Evolutionary conservation across 2,113 vertebrate genomes (phyloP).

Genomic region (Tauraco erythrolophus): DNA sequence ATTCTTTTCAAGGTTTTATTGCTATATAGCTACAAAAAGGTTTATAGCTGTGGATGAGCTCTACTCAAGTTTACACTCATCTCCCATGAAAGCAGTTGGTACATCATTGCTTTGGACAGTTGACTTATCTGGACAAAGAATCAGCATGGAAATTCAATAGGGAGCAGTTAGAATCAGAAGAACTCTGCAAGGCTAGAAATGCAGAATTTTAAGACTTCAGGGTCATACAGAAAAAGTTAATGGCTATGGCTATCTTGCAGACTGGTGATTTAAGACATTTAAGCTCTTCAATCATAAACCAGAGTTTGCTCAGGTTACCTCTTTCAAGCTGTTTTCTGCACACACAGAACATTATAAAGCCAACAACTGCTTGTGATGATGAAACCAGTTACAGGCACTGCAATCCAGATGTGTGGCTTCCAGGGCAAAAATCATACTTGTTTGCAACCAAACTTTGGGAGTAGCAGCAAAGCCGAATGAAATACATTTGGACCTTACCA

Average conservation of each 20-base stretch:
- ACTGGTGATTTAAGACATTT: not conserved
- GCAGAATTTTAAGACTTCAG: not conserved
- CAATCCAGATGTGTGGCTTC: conserved; percentile 47
- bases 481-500: conserved; percentile 52
- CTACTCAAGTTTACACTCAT: not conserved
- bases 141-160: not conserved
- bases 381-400: not conserved
- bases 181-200: not conserved
- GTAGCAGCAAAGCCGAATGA: not conserved
- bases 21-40: not conserved
- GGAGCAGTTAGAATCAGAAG: not conserved
- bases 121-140: not conserved
- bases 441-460: conserved; percentile 36
- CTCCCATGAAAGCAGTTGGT: not conserved
- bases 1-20: not conserved
- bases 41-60: not conserved
- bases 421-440: conserved; percentile 16
- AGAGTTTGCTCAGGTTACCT: not conserved
- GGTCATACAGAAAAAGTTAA: not conserved
- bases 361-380: not conserved
- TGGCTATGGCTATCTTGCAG: not conserved
- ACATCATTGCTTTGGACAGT: not conserved
- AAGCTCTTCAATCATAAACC: not conserved
- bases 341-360: not conserved
- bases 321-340: not conserved